Evolutionary conservation across 2,888 invertebrate species (phyloP).

Genomic region (Leptinotarsa haldemani): DNA sequence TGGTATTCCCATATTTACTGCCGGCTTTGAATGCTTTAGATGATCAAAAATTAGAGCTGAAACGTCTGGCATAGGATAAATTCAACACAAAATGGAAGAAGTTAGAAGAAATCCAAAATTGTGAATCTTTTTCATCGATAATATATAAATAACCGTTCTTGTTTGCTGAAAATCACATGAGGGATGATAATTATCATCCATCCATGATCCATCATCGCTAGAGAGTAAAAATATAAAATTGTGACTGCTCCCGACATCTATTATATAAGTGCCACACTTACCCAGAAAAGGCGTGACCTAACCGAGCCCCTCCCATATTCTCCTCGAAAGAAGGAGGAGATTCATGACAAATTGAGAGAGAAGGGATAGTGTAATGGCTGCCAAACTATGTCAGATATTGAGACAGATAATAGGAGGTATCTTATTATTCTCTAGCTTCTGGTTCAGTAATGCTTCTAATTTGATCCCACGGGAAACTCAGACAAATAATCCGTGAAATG

Average conservation of each 20-base stretch:
- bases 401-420: conserved; percentile 65
- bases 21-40: too few species aligned
- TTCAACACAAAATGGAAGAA: too few species aligned
- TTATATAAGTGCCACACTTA: conserved; percentile 31
- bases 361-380: conserved; percentile 65
- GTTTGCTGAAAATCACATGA: too few species aligned
- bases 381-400: conserved; percentile 62
- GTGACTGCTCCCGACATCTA: not conserved
- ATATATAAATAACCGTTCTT: too few species aligned
- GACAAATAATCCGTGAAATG: conserved; percentile 51
- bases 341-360: conserved; percentile 57
- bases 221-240: not conserved
- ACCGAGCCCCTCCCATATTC: conserved; percentile 44
- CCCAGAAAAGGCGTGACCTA: conserved; percentile 41
- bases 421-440: conserved; percentile 63
- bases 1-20: too few species aligned
- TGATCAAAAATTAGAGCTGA: too few species aligned
- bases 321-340: conserved; percentile 55
- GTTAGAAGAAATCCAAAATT: too few species aligned
- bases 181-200: too few species aligned
- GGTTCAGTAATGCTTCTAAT: conserved; percentile 64
- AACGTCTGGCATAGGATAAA: too few species aligned
- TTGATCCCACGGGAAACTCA: conserved; percentile 62
- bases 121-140: too few species aligned
- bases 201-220: too few species aligned